Percentiles rank a stretch among this genome's conserved stretches.
These are phyloP conservation scores for Xylocopa sonorina DNA, from an alignment of 1,140 invertebrate species.

Conservation along the genomic window DNA sequence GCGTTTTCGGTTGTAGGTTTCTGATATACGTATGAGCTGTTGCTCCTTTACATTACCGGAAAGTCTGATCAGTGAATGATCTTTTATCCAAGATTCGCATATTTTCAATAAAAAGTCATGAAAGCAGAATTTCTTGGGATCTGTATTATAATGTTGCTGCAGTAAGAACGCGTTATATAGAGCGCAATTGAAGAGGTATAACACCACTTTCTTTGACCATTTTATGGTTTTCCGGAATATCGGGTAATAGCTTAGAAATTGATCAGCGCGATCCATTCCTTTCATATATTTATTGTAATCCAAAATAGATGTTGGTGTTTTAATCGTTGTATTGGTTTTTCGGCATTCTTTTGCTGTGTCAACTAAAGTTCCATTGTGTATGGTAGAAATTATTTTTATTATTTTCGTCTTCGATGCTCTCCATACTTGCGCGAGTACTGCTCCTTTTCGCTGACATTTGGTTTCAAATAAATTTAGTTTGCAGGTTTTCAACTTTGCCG, in stretches of 20 bases:
- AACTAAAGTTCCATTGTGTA: conserved; percentile 43
- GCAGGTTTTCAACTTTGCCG: conserved; percentile 29
- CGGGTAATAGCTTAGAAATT: conserved; percentile 37
- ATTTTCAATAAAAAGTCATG: conserved; percentile 43
- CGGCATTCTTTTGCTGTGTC: conserved; percentile 36
- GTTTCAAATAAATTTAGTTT: conserved; percentile 37
- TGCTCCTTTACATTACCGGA: not conserved
- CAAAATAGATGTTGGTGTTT: conserved; percentile 38
- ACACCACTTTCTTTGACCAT: conserved; percentile 40
- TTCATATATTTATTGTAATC: conserved; percentile 55
- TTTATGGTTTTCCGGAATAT: conserved; percentile 41
- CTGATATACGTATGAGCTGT: not conserved
- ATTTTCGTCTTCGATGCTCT: conserved; percentile 23
- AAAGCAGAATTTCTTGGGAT: conserved; percentile 25
- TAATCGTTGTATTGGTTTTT: conserved; percentile 39
- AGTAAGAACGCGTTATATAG: conserved; percentile 34
- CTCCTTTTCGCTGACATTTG: conserved; percentile 27
- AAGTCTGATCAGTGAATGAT: conserved; percentile 5
- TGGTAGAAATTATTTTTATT: conserved; percentile 43
- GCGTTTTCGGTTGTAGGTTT: not conserved
- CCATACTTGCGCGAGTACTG: no score
- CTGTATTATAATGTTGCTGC: conserved; percentile 32
- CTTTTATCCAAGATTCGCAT: conserved; percentile 32
- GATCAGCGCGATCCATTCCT: conserved; percentile 42
- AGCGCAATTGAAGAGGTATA: conserved; percentile 39